Evolutionary conservation across 2,888 invertebrate species (phyloP).

Genomic region (Zhuqinia jingwanae): DNA sequence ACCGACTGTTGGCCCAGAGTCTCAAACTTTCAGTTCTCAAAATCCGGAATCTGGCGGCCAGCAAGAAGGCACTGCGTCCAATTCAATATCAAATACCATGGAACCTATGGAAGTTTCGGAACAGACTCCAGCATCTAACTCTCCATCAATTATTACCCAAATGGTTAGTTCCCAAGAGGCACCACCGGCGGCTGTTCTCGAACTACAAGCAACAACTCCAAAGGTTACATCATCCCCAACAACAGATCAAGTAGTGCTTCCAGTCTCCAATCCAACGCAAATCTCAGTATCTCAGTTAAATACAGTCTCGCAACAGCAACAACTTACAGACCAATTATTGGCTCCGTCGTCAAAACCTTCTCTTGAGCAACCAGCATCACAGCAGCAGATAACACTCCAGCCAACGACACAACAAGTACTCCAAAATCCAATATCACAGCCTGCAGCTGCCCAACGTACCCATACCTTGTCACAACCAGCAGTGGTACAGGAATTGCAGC

Average conservation of each 20-base stretch:
- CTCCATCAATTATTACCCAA: too few relatives aligned
- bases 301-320: not conserved
- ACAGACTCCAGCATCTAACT: not conserved
- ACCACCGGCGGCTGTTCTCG: too few relatives aligned
- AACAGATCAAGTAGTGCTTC: not conserved
- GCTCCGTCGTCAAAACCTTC: too few relatives aligned
- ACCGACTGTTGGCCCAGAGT: not conserved
- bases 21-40: not conserved
- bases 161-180: too few relatives aligned
- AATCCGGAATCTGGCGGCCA: not conserved
- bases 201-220: not conserved
- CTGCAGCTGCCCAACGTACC: not conserved
- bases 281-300: not conserved
- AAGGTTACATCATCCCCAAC: not conserved
- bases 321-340: not conserved
- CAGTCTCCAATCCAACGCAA: not conserved
- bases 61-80: not conserved
- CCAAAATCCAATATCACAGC: not conserved
- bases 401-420: not conserved
- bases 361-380: not conserved
- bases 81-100: not conserved
- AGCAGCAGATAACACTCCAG: not conserved
- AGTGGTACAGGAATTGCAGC: not conserved
- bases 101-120: slow-evolving; percentile 31
- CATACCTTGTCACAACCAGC: not conserved